phyloP scores from a whole-genome alignment of 2,113 vertebrate genomes.

The Numenius arquata region DNA sequence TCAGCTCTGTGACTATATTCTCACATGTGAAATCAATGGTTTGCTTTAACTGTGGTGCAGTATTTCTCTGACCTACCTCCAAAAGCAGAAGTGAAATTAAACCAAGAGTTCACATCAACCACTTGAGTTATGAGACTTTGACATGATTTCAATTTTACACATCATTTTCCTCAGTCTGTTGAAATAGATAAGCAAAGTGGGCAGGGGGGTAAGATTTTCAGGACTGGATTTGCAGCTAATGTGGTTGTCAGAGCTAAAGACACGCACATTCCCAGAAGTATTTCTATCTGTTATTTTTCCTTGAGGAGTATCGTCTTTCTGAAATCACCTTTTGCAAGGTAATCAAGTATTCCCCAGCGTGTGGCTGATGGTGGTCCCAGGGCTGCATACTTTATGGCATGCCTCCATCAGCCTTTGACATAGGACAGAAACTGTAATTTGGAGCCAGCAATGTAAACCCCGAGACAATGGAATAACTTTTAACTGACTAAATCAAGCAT shows the following conservation, averaged over 20 bases:
- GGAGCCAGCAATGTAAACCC: constrained; percentile 38
- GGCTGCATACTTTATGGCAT: not conserved
- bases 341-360: not conserved
- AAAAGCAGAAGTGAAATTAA: constrained; percentile 38
- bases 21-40: not conserved
- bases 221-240: constrained; percentile 13
- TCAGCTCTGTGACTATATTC: not conserved
- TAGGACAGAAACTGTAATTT: constrained; percentile 38
- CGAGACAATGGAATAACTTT: constrained; percentile 58
- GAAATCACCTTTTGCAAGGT: constrained; percentile 3
- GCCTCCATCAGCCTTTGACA: constrained; percentile 28
- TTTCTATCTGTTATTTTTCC: constrained; percentile 17
- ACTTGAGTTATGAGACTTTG: not conserved
- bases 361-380: not conserved
- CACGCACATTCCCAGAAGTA: not conserved
- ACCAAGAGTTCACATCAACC: not conserved
- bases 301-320: constrained; percentile 2
- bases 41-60: not conserved
- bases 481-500: constrained; percentile 68
- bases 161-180: constrained; percentile 33
- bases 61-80: constrained; percentile 22
- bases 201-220: not conserved
- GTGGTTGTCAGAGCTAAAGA: not conserved
- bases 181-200: constrained; percentile 13
- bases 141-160: constrained; percentile 38